These are phyloP conservation scores for Scaeva pyrastri DNA, from an alignment of 2,888 invertebrate genomes.

Conservation along the genomic window DNA sequence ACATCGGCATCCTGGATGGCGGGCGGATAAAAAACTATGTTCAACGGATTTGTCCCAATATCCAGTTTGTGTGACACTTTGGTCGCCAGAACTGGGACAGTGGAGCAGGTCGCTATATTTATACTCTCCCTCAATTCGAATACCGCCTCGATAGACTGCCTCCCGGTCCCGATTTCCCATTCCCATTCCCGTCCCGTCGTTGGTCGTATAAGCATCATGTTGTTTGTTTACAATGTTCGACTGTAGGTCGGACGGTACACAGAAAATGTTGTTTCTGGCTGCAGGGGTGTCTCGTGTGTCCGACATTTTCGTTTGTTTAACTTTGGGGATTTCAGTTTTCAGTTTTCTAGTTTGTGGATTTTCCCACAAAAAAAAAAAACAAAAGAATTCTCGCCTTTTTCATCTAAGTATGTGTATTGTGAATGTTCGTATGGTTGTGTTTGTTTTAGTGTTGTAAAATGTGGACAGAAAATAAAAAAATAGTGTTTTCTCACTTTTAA, in stretches of 20 bases:
- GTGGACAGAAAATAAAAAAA: constrained; percentile 37
- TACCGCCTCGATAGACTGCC: background rate
- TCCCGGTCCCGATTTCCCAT: constrained; percentile 13
- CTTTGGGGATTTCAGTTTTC: constrained; percentile 65
- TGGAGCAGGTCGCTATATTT: constrained; percentile 53
- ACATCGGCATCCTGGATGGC: background rate
- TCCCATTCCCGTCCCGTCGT: too few relatives aligned
- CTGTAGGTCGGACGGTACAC: background rate
- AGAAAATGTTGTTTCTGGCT: constrained; percentile 10
- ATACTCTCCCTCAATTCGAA: constrained; percentile 30
- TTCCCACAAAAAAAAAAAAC: constrained; percentile 7
- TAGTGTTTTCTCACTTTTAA: constrained; percentile 52
- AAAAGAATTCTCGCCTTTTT: constrained; percentile 18
- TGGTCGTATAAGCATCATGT: too few relatives aligned
- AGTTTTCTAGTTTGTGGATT: constrained; percentile 67
- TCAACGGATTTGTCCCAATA: background rate
- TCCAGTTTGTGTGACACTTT: constrained; percentile 52
- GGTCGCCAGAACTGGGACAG: constrained; percentile 14
- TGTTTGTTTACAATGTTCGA: constrained; percentile 45
- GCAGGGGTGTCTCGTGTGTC: constrained; percentile 50
- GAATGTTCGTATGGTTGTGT: background rate
- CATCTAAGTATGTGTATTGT: constrained; percentile 24
- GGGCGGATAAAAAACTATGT: background rate
- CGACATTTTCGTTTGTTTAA: constrained; percentile 66
- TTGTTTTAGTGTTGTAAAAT: constrained; percentile 26